Evolutionary conservation across 2,113 vertebrate genomes (phyloP).

Genomic region (Condylura cristata): DNA sequence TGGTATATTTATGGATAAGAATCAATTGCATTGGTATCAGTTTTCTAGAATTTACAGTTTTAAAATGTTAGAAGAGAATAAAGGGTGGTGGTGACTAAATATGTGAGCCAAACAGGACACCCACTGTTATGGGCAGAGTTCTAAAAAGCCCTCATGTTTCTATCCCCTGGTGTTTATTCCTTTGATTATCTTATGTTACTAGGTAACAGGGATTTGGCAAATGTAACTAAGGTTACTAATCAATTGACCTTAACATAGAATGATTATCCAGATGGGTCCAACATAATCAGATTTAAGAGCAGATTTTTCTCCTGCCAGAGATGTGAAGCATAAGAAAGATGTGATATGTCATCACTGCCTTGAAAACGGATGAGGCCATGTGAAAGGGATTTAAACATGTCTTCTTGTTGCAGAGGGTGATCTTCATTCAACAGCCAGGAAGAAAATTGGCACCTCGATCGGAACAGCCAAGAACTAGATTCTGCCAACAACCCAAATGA

Average conservation of each 20-base stretch:
- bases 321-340: neutral
- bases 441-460: neutral
- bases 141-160: neutral
- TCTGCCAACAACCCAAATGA: neutral
- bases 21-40: neutral
- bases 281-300: neutral
- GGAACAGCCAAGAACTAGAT: neutral
- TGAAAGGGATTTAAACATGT: neutral
- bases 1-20: neutral
- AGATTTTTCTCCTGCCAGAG: neutral
- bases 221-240: conserved; percentile 49
- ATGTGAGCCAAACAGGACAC: neutral
- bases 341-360: neutral
- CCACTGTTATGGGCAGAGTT: neutral
- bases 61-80: conserved; percentile 22
- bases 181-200: neutral
- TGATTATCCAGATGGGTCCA: neutral
- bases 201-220: neutral
- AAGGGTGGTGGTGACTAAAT: neutral
- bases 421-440: neutral
- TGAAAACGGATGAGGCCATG: neutral
- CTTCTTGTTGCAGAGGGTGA: neutral
- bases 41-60: neutral
- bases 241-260: neutral
- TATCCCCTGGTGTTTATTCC: neutral